These are phyloP conservation scores for Anthopleura sola DNA, from an alignment of 64 coral and sea anemone species.

Conservation along the genomic window DNA sequence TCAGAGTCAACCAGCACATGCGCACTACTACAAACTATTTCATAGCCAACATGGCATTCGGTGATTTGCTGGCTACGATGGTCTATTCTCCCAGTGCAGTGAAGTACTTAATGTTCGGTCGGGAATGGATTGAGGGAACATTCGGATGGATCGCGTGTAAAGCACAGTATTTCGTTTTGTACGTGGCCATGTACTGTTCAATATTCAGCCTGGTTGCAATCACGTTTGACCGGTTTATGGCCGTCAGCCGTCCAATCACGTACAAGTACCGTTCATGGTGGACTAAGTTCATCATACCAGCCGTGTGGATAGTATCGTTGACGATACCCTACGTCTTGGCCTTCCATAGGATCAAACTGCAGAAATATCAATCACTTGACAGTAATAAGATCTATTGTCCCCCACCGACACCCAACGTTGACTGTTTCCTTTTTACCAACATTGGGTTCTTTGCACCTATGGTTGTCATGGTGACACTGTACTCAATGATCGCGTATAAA, in stretches of 20 bases:
- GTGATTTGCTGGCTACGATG: background rate
- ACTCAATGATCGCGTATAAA: constrained; percentile 11
- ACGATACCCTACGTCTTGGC: background rate
- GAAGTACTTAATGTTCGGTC: background rate
- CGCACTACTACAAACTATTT: too few species aligned
- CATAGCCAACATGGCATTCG: background rate
- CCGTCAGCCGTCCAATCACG: constrained; percentile 24
- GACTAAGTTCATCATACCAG: constrained; percentile 15
- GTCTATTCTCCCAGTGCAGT: background rate
- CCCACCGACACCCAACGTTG: too few species aligned
- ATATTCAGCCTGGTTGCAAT: constrained; percentile 25
- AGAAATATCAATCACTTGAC: background rate
- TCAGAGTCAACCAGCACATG: constrained; percentile 9
- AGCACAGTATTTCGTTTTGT: background rate
- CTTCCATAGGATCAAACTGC: background rate
- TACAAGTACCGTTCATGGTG: constrained; percentile 8
- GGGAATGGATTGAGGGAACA: background rate
- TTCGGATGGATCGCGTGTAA: constrained; percentile 8
- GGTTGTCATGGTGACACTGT: background rate
- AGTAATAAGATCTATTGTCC: background rate
- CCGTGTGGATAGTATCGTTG: constrained; percentile 1
- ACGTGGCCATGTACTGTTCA: background rate
- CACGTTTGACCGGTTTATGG: constrained; percentile 21
- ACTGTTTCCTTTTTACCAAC: background rate
- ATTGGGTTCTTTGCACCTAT: background rate